Conservation (phyloP, 1,140 invertebrate species). For the Zophobas atratus region DNA sequence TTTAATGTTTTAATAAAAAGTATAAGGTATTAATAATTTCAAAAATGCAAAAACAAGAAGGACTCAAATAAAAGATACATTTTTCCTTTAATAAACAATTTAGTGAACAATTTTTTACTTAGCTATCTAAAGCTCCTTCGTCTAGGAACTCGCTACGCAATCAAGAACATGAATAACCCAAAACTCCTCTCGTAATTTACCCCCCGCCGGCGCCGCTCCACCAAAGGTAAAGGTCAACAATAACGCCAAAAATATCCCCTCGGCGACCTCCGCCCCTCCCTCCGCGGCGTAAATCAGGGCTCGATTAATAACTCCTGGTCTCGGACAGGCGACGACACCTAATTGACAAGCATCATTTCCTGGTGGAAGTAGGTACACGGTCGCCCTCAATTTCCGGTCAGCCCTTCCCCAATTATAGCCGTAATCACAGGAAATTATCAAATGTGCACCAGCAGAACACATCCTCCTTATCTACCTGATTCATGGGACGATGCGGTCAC, state of each 20-base stretch:
- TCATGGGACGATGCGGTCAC: constrained; percentile 49
- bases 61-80: no score
- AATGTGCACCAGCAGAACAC: constrained; percentile 62
- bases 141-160: no score
- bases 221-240: neutral
- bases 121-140: no score
- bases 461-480: constrained; percentile 63
- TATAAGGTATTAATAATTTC: no score
- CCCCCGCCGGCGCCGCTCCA: neutral
- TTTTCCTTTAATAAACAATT: no score
- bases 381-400: constrained; percentile 65
- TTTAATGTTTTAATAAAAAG: no score
- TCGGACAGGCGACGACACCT: constrained; percentile 56
- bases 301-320: constrained; percentile 28
- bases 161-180: no score
- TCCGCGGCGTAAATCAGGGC: constrained; percentile 14
- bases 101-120: no score
- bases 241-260: neutral
- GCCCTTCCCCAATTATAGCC: constrained; percentile 63
- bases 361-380: constrained; percentile 63
- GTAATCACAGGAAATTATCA: constrained; percentile 66
- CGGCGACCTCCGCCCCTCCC: neutral
- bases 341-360: constrained; percentile 65
- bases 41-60: no score
- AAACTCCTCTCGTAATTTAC: no score